These are phyloP conservation scores for Rugalucina vietnamica DNA, from an alignment of 2,888 invertebrate species.

Conservation along the genomic window DNA sequence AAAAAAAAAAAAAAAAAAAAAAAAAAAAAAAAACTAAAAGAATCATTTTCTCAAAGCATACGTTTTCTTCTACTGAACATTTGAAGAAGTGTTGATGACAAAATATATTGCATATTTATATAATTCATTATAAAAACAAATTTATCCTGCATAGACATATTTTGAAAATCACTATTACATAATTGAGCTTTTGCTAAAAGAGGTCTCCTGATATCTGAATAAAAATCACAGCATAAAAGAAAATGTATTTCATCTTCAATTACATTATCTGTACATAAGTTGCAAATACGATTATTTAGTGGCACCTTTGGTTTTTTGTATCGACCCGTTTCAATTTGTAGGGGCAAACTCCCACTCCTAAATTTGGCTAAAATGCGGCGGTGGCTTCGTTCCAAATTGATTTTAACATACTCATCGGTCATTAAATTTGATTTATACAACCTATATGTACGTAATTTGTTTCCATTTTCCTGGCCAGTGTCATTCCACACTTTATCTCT, in stretches of 20 bases:
- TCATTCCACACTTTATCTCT: neutral
- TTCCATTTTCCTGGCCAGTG: neutral
- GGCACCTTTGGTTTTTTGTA: neutral
- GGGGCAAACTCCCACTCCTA: conserved; percentile 9
- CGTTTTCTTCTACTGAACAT: no score
- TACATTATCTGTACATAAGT: neutral
- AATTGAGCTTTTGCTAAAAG: neutral
- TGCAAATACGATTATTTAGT: neutral
- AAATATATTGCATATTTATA: no score
- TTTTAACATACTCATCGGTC: neutral
- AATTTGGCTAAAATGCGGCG: conserved; percentile 16
- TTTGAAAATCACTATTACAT: neutral
- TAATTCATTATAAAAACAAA: neutral
- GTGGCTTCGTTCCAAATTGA: neutral
- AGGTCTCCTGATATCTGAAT: neutral
- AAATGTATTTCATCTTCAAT: conserved; percentile 15
- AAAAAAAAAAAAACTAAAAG: no score
- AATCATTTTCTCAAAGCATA: no score
- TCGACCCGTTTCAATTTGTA: neutral
- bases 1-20: no score
- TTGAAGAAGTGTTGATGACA: no score
- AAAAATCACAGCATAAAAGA: neutral
- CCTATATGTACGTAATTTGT: neutral
- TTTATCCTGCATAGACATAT: neutral
- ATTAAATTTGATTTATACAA: neutral